Percentiles rank a stretch among this genome's conserved stretches.
phyloP scores from a whole-genome alignment of 2,113 vertebrate species.

The Synodontis membranacea region DNA sequence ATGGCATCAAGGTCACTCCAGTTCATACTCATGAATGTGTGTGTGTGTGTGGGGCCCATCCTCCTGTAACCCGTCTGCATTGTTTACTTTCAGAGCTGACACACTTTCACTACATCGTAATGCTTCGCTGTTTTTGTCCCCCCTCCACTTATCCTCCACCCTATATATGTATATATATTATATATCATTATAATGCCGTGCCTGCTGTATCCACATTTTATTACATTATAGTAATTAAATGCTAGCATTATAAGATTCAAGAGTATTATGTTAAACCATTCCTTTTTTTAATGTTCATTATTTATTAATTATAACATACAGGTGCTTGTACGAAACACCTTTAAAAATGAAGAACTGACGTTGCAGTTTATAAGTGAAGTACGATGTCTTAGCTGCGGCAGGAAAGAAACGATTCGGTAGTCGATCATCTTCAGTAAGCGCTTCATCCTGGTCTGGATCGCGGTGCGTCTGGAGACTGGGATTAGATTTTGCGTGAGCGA shows the following conservation, averaged over 20 bases:
- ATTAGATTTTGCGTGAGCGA: too few species aligned
- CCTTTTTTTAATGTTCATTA: background rate
- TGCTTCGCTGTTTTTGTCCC: background rate
- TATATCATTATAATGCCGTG: background rate
- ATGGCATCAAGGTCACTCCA: constrained; percentile 64
- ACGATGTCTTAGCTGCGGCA: background rate
- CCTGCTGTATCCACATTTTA: constrained; percentile 33
- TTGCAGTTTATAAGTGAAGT: background rate
- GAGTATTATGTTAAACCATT: background rate
- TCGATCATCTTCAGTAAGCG: background rate
- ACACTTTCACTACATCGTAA: constrained; percentile 14
- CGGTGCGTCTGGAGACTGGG: background rate
- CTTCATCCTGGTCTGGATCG: background rate
- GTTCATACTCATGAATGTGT: constrained; percentile 70
- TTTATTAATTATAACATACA: background rate
- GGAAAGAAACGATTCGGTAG: background rate
- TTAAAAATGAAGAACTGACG: background rate
- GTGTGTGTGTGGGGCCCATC: constrained; percentile 49
- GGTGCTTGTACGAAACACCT: background rate
- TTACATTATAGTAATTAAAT: constrained; percentile 36
- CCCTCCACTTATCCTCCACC: constrained; percentile 22
- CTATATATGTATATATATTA: too few species aligned
- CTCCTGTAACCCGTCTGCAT: constrained; percentile 74
- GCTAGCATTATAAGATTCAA: background rate
- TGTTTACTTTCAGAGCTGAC: constrained; percentile 52